These are phyloP conservation scores for Macrobrachium nipponense DNA, from an alignment of 1,140 invertebrate species.

Conservation along the genomic window DNA sequence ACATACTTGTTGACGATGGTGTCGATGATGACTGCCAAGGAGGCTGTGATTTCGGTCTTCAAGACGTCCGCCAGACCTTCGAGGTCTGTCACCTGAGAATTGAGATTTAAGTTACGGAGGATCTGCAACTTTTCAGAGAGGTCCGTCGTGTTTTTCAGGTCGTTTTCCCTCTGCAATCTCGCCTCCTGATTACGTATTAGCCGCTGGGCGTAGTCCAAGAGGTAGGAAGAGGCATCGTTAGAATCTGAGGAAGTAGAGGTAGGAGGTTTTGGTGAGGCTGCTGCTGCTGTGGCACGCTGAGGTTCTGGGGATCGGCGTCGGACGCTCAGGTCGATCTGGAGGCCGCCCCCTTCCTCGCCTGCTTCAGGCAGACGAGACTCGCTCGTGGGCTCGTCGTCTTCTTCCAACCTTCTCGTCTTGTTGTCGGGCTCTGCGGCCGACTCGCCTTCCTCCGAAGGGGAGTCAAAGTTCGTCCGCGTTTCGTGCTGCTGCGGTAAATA, in stretches of 20 bases:
- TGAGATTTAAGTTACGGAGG: conserved; percentile 68
- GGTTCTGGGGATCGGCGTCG: conserved; percentile 49
- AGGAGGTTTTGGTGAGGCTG: conserved; percentile 52
- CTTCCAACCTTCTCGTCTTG: conserved; percentile 59
- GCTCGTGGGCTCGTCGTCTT: conserved; percentile 33
- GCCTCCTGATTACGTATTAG: conserved; percentile 56
- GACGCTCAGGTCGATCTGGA: conserved; percentile 63
- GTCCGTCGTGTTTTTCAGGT: conserved; percentile 63
- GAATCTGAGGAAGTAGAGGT: conserved; percentile 49
- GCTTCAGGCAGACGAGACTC: conserved; percentile 50
- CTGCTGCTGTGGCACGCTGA: conserved; percentile 22
- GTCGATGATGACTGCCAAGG: conserved; percentile 87
- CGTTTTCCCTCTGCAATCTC: conserved; percentile 65
- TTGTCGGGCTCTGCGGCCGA: conserved; percentile 70
- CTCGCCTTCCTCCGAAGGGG: conserved; percentile 61
- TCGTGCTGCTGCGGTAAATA: conserved; percentile 96
- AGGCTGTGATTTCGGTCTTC: conserved; percentile 89
- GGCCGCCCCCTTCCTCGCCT: conserved; percentile 52
- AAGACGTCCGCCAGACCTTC: conserved; percentile 88
- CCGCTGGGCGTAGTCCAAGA: conserved; percentile 65
- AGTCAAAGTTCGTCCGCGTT: conserved; percentile 60
- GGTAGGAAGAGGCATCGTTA: conserved; percentile 63
- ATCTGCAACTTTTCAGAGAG: conserved; percentile 65
- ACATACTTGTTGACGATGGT: conserved; percentile 76
- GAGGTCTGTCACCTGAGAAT: conserved; percentile 71